These are phyloP conservation scores for Clepsis dumicolana DNA, from an alignment of 2,888 invertebrate species.

Conservation along the genomic window DNA sequence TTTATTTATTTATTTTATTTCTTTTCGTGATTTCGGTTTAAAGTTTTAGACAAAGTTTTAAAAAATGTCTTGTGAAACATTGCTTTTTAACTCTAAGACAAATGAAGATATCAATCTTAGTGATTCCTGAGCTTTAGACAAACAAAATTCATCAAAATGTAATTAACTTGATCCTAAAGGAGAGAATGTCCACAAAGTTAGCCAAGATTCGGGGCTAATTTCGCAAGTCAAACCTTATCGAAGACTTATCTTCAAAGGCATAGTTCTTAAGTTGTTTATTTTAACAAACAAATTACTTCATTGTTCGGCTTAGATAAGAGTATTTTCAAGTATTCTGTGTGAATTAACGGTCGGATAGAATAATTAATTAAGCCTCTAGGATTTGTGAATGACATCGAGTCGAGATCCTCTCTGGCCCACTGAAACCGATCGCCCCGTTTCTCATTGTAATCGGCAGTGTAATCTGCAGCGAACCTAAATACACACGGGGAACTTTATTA, in stretches of 20 bases:
- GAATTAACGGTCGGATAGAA: constrained; percentile 8
- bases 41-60: too few relatives aligned
- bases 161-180: neutral
- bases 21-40: too few relatives aligned
- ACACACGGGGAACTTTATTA: constrained; percentile 57
- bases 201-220: neutral
- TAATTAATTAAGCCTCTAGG: constrained; percentile 6
- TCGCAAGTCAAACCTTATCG: neutral
- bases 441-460: constrained; percentile 27
- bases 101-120: too few relatives aligned
- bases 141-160: neutral
- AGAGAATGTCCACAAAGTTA: constrained; percentile 9
- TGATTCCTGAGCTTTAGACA: neutral
- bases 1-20: too few relatives aligned
- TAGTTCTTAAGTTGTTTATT: constrained; percentile 9
- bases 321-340: constrained; percentile 5
- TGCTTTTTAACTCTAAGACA: too few relatives aligned
- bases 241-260: constrained; percentile 12
- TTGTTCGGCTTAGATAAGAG: constrained; percentile 9
- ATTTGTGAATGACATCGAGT: constrained; percentile 13
- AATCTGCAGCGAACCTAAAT: constrained; percentile 44
- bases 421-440: neutral
- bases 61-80: too few relatives aligned
- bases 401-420: neutral
- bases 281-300: constrained; percentile 19